phyloP scores from a whole-genome alignment of 2,113 vertebrate genomes.

The Ceratotherium simum region DNA sequence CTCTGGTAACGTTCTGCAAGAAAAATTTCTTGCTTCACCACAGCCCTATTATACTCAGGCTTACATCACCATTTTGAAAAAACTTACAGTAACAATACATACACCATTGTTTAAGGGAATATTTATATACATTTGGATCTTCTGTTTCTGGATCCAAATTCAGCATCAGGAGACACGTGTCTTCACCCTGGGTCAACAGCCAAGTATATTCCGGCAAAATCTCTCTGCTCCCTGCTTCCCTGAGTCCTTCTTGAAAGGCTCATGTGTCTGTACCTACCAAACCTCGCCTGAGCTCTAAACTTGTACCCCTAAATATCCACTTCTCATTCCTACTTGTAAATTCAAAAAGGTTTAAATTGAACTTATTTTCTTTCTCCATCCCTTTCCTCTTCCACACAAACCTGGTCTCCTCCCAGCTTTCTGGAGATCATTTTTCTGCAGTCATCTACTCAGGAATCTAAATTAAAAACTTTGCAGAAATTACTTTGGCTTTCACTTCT shows the following conservation, averaged over 20 bases:
- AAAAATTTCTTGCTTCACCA: neutral
- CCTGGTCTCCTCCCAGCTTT: neutral
- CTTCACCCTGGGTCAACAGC: neutral
- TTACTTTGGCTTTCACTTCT: neutral
- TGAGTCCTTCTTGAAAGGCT: neutral
- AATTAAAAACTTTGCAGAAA: neutral
- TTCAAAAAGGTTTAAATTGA: neutral
- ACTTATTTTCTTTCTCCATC: neutral
- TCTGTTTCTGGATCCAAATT: conserved; percentile 44
- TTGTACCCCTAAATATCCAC: neutral
- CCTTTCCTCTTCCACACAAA: neutral
- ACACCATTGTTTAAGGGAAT: neutral
- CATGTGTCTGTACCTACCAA: neutral
- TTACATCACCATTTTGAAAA: neutral
- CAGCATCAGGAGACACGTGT: neutral
- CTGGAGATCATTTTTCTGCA: neutral
- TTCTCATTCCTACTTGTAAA: neutral
- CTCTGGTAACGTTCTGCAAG: no score
- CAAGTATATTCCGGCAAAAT: neutral
- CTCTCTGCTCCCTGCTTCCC: neutral
- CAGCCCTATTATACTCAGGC: neutral
- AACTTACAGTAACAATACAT: neutral
- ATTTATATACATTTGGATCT: neutral
- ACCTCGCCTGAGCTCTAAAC: neutral
- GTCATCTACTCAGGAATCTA: neutral